These are phyloP conservation scores for Manduca sexta DNA, from an alignment of 1,140 invertebrate genomes.

Conservation along the genomic window DNA sequence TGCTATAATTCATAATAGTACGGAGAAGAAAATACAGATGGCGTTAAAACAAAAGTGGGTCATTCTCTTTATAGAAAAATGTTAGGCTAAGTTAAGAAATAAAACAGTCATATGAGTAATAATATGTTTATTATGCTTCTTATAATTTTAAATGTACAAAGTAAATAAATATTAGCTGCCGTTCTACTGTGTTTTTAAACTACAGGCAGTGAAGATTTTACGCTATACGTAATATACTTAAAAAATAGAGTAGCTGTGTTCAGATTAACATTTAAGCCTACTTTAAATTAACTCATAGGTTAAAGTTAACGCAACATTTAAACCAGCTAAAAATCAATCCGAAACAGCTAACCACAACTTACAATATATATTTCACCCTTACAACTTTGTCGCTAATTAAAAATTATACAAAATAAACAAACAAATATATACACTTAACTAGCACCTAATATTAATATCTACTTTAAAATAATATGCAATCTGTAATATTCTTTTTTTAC, in stretches of 20 bases:
- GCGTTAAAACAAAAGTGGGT: neutral
- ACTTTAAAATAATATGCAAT: slow-evolving; percentile 2
- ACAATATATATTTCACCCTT: too few relatives aligned
- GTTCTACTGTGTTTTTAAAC: slow-evolving; percentile 5
- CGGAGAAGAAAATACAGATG: neutral
- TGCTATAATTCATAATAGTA: too few relatives aligned
- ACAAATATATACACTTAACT: slow-evolving; percentile 19
- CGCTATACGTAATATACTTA: slow-evolving; percentile 9
- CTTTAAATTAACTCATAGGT: too few relatives aligned
- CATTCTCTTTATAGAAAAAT: too few relatives aligned
- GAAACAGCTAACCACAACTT: neutral
- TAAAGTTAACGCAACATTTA: too few relatives aligned
- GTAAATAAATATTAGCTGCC: slow-evolving; percentile 48
- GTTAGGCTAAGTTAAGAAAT: neutral
- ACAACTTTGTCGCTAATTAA: neutral
- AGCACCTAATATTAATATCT: slow-evolving; percentile 22
- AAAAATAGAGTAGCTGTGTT: slow-evolving; percentile 2
- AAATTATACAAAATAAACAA: neutral
- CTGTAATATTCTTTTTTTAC: slow-evolving; percentile 37
- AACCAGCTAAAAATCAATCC: neutral
- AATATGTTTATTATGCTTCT: slow-evolving; percentile 48
- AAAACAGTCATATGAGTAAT: neutral
- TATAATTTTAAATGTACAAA: slow-evolving; percentile 35
- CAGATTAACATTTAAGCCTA: too few relatives aligned
- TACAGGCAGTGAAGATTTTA: slow-evolving; percentile 36